These are phyloP conservation scores for Phlogophora meticulosa DNA, from an alignment of 2,888 invertebrate species.

Conservation along the genomic window DNA sequence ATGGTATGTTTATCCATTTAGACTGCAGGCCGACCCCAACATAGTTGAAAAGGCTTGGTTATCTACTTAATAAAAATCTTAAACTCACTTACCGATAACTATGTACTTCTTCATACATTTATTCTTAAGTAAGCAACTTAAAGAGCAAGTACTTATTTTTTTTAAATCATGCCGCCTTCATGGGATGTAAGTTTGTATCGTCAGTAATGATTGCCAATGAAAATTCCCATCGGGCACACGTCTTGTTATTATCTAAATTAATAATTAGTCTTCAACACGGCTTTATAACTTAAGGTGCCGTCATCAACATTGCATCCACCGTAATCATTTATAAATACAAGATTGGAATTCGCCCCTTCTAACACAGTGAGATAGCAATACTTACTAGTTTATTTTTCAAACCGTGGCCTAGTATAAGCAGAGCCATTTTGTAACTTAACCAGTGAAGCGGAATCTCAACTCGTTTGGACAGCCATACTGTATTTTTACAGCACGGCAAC, in stretches of 20 bases:
- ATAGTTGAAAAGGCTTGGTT: too few species aligned
- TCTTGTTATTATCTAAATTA: background rate
- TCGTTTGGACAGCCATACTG: slow-evolving; percentile 10
- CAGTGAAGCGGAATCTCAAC: slow-evolving; percentile 59
- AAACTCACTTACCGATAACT: too few species aligned
- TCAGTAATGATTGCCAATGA: too few species aligned
- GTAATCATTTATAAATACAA: slow-evolving; percentile 17
- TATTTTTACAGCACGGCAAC: slow-evolving; percentile 10
- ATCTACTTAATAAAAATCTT: too few species aligned
- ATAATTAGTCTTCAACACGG: slow-evolving; percentile 7
- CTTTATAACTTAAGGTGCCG: background rate
- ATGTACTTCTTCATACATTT: too few species aligned
- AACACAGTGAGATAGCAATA: slow-evolving; percentile 26
- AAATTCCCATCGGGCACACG: too few species aligned
- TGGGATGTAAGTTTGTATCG: too few species aligned
- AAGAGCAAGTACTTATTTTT: too few species aligned
- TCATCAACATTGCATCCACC: background rate
- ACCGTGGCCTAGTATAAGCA: slow-evolving; percentile 25
- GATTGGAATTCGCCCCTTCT: slow-evolving; percentile 26
- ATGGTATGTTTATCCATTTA: too few species aligned
- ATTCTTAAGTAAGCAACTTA: too few species aligned
- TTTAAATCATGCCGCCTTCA: too few species aligned
- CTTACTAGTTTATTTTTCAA: slow-evolving; percentile 54
- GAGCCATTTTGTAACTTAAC: slow-evolving; percentile 42
- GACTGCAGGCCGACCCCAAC: too few species aligned